Conservation (phyloP, 2,113 vertebrate species). For the Grus americana region DNA sequence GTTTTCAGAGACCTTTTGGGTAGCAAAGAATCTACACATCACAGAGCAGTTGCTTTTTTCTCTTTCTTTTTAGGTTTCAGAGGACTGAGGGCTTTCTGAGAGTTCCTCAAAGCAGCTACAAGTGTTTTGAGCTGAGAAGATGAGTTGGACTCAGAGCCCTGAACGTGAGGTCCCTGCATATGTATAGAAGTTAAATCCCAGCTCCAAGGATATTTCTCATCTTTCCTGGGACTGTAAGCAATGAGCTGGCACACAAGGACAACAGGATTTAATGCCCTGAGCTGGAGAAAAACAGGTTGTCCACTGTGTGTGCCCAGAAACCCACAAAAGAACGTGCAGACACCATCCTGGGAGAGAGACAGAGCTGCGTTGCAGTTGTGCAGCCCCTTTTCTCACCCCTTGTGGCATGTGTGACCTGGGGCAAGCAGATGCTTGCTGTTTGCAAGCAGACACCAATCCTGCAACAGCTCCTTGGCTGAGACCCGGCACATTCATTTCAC, state of each 20-base stretch:
- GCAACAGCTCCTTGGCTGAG: neutral
- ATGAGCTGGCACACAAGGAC: neutral
- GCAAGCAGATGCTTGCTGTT: neutral
- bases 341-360: accelerated
- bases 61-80: neutral
- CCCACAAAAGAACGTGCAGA: neutral
- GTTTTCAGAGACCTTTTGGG: neutral
- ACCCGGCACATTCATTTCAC: neutral
- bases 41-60: neutral
- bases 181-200: neutral
- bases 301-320: neutral
- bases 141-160: neutral
- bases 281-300: neutral
- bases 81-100: neutral
- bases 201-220: neutral
- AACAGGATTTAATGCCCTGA: neutral
- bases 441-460: neutral
- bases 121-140: neutral
- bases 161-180: neutral
- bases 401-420: neutral
- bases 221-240: neutral
- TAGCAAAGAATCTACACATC: neutral
- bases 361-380: neutral
- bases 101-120: neutral
- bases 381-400: neutral